Evolutionary conservation across 1,140 invertebrate genomes (phyloP).

Genomic region (Adelges cooleyi): DNA sequence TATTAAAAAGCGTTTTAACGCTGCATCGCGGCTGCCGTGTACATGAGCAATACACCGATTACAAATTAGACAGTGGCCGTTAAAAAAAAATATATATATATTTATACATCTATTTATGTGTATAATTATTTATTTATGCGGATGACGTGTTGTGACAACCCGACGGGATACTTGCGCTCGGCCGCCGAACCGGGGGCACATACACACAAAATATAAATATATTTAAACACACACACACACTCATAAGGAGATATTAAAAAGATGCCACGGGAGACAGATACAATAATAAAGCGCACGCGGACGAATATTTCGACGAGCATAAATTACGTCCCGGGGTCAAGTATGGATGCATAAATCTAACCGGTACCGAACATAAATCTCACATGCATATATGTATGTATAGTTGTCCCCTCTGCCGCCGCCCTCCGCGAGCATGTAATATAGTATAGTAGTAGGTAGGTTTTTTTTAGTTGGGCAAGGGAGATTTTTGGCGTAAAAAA

Average conservation of each 20-base stretch:
- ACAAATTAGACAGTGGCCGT: conserved; percentile 3
- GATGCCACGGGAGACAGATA: conserved; percentile 6
- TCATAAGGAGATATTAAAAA: neutral
- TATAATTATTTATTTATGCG: conserved; percentile 12
- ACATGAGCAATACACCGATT: no score
- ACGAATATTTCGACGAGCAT: conserved; percentile 10
- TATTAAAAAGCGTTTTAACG: no score
- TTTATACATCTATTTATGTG: no score
- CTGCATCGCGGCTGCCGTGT: no score
- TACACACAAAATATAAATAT: neutral
- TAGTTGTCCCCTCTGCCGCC: neutral
- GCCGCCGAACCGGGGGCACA: neutral
- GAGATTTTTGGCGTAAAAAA: no score
- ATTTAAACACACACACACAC: no score
- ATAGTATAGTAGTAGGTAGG: no score
- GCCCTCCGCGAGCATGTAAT: no score
- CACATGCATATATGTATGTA: no score
- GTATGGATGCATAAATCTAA: conserved; percentile 25
- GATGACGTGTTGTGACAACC: conserved; percentile 24
- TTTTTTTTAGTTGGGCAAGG: no score
- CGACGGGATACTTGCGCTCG: conserved; percentile 21
- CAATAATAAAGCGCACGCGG: neutral
- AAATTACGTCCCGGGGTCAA: conserved; percentile 26
- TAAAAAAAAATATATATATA: no score
- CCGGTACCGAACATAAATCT: conserved; percentile 26